phyloP scores from a whole-genome alignment of 2,797 vertebrate species.

The Typhlichthys subterraneus region DNA sequence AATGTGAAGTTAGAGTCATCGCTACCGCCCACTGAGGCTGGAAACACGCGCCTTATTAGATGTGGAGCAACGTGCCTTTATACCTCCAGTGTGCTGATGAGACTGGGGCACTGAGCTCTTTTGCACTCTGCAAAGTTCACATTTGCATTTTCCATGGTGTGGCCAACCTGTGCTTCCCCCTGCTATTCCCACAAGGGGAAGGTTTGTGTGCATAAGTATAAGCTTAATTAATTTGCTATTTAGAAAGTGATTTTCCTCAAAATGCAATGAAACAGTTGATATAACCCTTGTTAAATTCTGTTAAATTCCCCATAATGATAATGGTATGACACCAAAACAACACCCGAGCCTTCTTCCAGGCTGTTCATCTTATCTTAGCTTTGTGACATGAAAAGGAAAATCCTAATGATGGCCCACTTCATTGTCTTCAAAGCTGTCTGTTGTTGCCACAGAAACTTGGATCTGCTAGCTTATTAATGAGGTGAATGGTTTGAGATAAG shows the following conservation, averaged over 20 bases:
- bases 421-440: too few species aligned
- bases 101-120: constrained; percentile 45
- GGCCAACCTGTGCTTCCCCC: constrained; percentile 24
- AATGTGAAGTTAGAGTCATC: constrained; percentile 48
- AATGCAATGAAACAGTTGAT: neutral
- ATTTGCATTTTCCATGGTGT: constrained; percentile 72
- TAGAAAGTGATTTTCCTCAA: neutral
- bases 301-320: neutral
- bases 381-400: constrained; percentile 39
- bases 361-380: constrained; percentile 61
- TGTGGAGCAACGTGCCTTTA: constrained; percentile 47
- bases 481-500: constrained; percentile 19
- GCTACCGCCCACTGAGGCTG: constrained; percentile 60
- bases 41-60: constrained; percentile 62
- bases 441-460: neutral
- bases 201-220: constrained; percentile 3
- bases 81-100: constrained; percentile 43
- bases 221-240: constrained; percentile 1
- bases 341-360: constrained; percentile 52
- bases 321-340: constrained; percentile 34
- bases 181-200: constrained; percentile 18
- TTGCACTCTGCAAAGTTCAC: constrained; percentile 71
- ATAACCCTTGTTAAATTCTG: neutral
- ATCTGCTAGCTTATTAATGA: constrained; percentile 9
- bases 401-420: constrained; percentile 54